Evolutionary conservation across 2,797 vertebrate genomes (phyloP).

Genomic region (Rhinophrynus dorsalis): DNA sequence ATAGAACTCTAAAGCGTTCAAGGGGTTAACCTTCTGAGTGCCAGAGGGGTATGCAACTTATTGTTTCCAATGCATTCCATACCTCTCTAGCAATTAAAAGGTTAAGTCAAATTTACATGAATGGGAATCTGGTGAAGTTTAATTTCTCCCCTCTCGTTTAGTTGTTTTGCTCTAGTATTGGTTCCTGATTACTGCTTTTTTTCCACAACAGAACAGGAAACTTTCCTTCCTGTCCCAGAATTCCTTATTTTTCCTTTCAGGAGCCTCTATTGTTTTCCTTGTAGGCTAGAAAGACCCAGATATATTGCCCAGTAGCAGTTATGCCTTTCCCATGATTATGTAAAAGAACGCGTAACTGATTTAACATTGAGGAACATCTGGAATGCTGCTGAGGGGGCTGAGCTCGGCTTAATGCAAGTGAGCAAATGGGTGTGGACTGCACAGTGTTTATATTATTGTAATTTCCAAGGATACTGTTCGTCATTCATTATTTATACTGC

Average conservation of each 20-base stretch:
- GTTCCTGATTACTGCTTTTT: too few species aligned
- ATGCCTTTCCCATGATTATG: conserved; percentile 31
- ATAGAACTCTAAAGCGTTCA: too few species aligned
- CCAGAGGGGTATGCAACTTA: too few species aligned
- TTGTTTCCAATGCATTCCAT: too few species aligned
- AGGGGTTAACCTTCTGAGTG: too few species aligned
- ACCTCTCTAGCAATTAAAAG: too few species aligned
- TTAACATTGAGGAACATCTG: neutral
- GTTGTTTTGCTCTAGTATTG: too few species aligned
- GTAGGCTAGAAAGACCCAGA: conserved; percentile 2
- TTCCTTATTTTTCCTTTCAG: conserved; percentile 45
- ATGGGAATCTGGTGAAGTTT: too few species aligned
- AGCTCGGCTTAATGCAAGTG: neutral
- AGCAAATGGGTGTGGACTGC: conserved; percentile 19
- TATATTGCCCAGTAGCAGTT: neutral
- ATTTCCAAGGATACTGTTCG: conserved; percentile 17
- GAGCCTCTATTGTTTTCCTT: conserved; percentile 29
- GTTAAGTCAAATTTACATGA: too few species aligned
- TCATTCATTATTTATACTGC: conserved; percentile 11
- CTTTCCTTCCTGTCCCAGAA: conserved; percentile 25
- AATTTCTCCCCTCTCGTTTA: too few species aligned
- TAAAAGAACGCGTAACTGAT: conserved; percentile 1
- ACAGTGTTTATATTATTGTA: conserved; percentile 16
- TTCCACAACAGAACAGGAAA: conserved; percentile 26
- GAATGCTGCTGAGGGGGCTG: neutral